Percentiles rank a stretch among this genome's conserved stretches.
Conservation (phyloP, 2,797 vertebrate species). For the Enoplosus armatus region DNA sequence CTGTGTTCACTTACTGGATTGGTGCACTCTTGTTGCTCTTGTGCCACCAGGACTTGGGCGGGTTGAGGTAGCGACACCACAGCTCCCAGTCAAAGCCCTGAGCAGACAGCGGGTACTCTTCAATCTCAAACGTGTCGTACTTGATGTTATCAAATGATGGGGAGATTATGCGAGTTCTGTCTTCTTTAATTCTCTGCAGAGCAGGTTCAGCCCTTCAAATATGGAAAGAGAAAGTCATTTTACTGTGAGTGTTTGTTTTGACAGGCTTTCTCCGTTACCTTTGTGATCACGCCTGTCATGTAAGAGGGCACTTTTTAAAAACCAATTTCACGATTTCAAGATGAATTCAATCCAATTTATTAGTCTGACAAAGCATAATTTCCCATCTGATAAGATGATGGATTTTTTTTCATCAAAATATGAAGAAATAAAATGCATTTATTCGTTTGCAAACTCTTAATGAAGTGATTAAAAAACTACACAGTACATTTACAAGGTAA, state of each 20-base stretch:
- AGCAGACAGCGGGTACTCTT: constrained; percentile 96
- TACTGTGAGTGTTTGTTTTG: constrained; percentile 31
- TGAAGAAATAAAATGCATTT: background rate
- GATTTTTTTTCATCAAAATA: constrained; percentile 11
- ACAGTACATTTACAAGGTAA: background rate
- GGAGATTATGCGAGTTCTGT: constrained; percentile 94
- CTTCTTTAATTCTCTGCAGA: constrained; percentile 94
- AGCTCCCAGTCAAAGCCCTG: constrained; percentile 99
- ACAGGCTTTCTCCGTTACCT: constrained; percentile 29
- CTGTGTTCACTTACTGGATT: constrained; percentile 89
- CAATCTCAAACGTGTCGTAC: constrained; percentile 97
- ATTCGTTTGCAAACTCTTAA: background rate
- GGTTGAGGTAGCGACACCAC: constrained; percentile 98
- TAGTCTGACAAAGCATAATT: constrained; percentile 26
- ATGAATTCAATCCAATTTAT: constrained; percentile 37
- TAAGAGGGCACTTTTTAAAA: background rate
- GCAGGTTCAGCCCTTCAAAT: constrained; percentile 94
- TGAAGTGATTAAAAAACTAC: background rate
- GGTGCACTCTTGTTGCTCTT: constrained; percentile 94
- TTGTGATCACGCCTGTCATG: constrained; percentile 41
- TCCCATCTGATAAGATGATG: constrained; percentile 7
- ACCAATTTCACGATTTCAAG: constrained; percentile 10
- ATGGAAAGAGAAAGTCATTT: constrained; percentile 51
- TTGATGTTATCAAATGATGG: constrained; percentile 99
- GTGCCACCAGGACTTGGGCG: constrained; percentile 97